A percentile compares a stretch with the other conserved stretches of the same genome.
These are phyloP conservation scores for Oncorhynchus gorbuscha DNA, from an alignment of 2,113 vertebrate genomes.

Conservation along the genomic window DNA sequence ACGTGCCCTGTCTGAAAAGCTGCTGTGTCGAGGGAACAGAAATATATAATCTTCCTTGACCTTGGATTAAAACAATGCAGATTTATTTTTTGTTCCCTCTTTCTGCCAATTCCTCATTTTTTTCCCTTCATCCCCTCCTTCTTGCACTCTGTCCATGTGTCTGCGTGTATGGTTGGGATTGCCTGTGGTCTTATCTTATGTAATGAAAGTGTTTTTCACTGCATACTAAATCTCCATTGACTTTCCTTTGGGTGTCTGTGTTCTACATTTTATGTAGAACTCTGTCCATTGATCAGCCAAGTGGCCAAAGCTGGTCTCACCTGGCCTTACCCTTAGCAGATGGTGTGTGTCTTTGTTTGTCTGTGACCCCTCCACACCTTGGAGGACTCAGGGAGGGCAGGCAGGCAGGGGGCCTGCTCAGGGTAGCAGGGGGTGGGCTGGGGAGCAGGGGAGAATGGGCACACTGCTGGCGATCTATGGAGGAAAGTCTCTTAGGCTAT, in stretches of 20 bases:
- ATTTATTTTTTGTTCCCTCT: slow-evolving; percentile 35
- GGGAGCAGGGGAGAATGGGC: background rate
- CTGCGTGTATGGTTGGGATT: background rate
- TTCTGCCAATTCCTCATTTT: background rate
- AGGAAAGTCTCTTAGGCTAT: slow-evolving; percentile 36
- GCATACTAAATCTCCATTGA: slow-evolving; percentile 14
- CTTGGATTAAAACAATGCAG: slow-evolving; percentile 64
- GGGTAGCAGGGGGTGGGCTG: slow-evolving; percentile 13
- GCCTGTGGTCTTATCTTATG: too few relatives aligned
- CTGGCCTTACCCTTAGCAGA: slow-evolving; percentile 60
- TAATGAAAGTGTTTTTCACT: background rate
- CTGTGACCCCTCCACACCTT: slow-evolving; percentile 57
- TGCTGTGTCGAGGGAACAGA: slow-evolving; percentile 57
- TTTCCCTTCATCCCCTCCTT: background rate
- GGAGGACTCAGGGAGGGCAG: slow-evolving; percentile 27
- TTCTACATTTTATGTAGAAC: background rate
- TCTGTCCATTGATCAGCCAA: slow-evolving; percentile 1
- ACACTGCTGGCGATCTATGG: slow-evolving; percentile 49
- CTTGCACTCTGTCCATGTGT: background rate
- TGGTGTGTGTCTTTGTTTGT: slow-evolving; percentile 29
- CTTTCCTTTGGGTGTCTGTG: slow-evolving; percentile 32
- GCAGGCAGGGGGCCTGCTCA: slow-evolving; percentile 11
- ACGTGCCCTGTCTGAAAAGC: slow-evolving; percentile 62
- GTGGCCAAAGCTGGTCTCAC: slow-evolving; percentile 34
- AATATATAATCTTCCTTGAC: slow-evolving; percentile 53